Evolutionary conservation across 2,888 invertebrate genomes (phyloP).

Genomic region (Archips xylosteana): DNA sequence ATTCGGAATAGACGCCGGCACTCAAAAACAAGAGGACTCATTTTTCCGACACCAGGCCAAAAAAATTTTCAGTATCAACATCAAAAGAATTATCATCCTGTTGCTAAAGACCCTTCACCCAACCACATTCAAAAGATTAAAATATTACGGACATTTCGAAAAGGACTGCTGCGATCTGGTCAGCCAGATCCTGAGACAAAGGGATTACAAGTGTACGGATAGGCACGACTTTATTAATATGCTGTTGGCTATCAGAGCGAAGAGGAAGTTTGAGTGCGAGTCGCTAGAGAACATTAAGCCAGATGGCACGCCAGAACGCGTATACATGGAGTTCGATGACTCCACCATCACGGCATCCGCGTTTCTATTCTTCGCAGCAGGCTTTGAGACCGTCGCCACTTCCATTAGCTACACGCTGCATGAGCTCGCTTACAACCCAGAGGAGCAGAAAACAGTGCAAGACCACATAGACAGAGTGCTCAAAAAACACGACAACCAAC

Average conservation of each 20-base stretch:
- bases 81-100: neutral
- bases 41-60: constrained; percentile 16
- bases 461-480: constrained; percentile 47
- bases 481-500: constrained; percentile 12
- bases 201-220: constrained; percentile 25
- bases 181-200: constrained; percentile 36
- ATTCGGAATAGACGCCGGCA: constrained; percentile 42
- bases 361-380: constrained; percentile 46
- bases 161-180: constrained; percentile 36
- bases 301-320: constrained; percentile 20
- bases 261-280: constrained; percentile 19
- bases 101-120: constrained; percentile 27
- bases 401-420: constrained; percentile 50
- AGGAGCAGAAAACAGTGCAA: constrained; percentile 48
- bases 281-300: constrained; percentile 20
- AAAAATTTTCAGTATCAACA: constrained; percentile 16
- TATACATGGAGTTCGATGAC: constrained; percentile 25
- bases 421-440: constrained; percentile 50
- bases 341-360: constrained; percentile 21
- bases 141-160: neutral
- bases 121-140: neutral
- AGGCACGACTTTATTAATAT: constrained; percentile 27
- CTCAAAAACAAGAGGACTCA: constrained; percentile 32
- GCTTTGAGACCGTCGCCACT: constrained; percentile 55
- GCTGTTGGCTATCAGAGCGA: constrained; percentile 9